Conservation (phyloP, 1,140 invertebrate genomes). For the Argopecten irradians region DNA sequence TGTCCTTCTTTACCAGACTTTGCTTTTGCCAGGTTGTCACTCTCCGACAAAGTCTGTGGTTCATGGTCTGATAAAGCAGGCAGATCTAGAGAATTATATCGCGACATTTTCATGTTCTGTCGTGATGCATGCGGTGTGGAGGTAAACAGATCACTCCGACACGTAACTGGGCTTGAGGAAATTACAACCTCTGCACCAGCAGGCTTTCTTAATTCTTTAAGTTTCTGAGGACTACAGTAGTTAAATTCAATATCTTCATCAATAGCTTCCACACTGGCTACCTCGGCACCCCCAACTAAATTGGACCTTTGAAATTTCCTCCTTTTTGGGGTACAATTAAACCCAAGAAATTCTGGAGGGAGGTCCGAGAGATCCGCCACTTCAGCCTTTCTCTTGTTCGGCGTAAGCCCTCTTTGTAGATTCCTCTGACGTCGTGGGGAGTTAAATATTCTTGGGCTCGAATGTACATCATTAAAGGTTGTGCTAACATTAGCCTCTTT, state of each 20-base stretch:
- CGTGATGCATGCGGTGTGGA: not conserved
- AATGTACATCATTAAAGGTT: not conserved
- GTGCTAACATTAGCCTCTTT: not conserved
- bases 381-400: not conserved
- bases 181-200: not conserved
- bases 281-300: not conserved
- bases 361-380: not conserved
- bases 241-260: constrained; percentile 40
- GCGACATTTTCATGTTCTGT: not conserved
- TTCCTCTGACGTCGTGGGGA: not conserved
- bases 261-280: not conserved
- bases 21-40: not conserved
- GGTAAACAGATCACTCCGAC: not conserved
- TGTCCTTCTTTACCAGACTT: not conserved
- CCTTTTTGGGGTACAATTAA: not conserved
- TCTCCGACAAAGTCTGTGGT: not conserved
- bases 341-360: not conserved
- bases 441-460: not conserved
- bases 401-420: not conserved
- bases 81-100: not conserved
- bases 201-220: not conserved
- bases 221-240: constrained; percentile 44
- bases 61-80: not conserved
- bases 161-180: constrained; percentile 30
- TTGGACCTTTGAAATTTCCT: not conserved